phyloP scores from a whole-genome alignment of 2,888 invertebrate species.

The Standfussiana lucernea region DNA sequence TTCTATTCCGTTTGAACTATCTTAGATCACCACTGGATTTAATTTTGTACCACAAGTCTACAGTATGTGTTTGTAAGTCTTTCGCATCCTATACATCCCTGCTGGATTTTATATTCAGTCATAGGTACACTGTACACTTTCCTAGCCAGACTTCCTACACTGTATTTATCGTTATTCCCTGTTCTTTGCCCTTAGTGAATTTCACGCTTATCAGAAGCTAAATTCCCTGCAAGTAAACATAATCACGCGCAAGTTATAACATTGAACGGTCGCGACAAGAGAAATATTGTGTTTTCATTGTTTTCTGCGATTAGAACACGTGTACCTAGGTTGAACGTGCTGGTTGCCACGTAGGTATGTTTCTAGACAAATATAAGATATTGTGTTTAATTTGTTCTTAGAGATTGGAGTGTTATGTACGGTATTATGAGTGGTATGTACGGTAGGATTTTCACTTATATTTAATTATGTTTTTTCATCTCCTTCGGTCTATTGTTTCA shows the following conservation, averaged over 20 bases:
- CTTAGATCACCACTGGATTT: not conserved
- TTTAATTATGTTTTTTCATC: not conserved
- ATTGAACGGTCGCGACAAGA: slow-evolving; percentile 40
- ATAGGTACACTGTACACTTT: no score
- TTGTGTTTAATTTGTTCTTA: slow-evolving; percentile 27
- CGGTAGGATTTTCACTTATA: not conserved
- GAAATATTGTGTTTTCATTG: slow-evolving; percentile 60
- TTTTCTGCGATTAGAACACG: slow-evolving; percentile 56
- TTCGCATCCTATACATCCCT: not conserved
- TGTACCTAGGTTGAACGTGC: slow-evolving; percentile 60
- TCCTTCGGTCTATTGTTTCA: not conserved
- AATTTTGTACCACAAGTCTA: not conserved
- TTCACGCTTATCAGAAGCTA: slow-evolving; percentile 27
- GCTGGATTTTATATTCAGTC: not conserved
- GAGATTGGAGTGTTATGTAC: slow-evolving; percentile 21
- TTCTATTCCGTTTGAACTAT: not conserved
- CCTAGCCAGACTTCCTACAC: not conserved
- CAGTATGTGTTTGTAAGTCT: not conserved
- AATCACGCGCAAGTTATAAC: slow-evolving; percentile 35
- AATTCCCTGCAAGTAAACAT: slow-evolving; percentile 36
- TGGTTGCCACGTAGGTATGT: slow-evolving; percentile 55
- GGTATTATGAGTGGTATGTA: no score
- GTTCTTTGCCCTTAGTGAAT: not conserved
- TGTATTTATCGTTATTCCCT: not conserved
- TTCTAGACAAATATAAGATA: slow-evolving; percentile 23